These are phyloP conservation scores for Haplochromis burtoni DNA, from an alignment of 2,113 vertebrate genomes.

Conservation along the genomic window DNA sequence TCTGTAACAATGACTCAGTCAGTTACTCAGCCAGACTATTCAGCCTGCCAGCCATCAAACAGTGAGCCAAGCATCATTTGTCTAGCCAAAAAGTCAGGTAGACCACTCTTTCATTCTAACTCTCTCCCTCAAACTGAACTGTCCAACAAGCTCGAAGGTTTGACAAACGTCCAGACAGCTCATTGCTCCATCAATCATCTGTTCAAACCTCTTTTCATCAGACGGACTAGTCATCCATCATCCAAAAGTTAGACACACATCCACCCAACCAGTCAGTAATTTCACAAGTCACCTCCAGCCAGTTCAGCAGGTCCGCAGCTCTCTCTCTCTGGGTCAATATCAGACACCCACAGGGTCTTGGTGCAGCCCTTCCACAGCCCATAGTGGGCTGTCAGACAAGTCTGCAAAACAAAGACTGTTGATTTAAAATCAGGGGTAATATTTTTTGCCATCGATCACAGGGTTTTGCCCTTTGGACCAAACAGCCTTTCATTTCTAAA, in stretches of 20 bases:
- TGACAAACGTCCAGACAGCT: neutral
- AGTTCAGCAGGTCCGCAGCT: conserved; percentile 82
- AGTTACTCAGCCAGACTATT: neutral
- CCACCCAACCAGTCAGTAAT: neutral
- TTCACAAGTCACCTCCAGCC: conserved; percentile 74
- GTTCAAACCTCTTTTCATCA: neutral
- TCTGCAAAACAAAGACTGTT: conserved; percentile 20
- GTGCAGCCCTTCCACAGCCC: conserved; percentile 85
- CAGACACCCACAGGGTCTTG: conserved; percentile 78
- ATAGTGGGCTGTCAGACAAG: conserved; percentile 77
- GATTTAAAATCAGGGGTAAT: neutral
- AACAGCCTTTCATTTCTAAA: neutral
- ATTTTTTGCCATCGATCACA: neutral
- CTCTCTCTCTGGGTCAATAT: conserved; percentile 72
- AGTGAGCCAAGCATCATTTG: neutral
- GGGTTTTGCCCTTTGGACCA: neutral
- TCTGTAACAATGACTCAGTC: conserved; percentile 6
- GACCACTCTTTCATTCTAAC: neutral
- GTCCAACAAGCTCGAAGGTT: neutral
- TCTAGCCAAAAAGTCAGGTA: neutral
- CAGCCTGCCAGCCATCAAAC: neutral
- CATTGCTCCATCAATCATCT: neutral
- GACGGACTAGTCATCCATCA: neutral
- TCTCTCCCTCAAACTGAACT: neutral
- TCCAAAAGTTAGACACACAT: neutral